Evolutionary conservation across 1,140 invertebrate genomes (phyloP).

Genomic region (Brachionus sp.): DNA sequence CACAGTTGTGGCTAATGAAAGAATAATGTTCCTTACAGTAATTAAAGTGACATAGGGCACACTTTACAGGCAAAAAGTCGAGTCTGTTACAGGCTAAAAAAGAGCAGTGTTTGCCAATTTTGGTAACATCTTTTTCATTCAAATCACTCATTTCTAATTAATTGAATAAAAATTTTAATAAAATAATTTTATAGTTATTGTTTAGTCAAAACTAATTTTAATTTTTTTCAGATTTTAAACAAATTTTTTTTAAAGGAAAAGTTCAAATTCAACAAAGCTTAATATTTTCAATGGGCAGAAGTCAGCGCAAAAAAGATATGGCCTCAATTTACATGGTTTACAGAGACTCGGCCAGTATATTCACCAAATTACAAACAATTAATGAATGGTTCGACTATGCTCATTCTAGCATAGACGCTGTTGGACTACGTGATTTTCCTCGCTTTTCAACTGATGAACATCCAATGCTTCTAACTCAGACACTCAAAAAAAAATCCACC

Average conservation of each 20-base stretch:
- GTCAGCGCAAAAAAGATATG: slow-evolving; percentile 68
- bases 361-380: slow-evolving; percentile 76
- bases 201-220: background rate
- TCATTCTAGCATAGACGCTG: slow-evolving; percentile 55
- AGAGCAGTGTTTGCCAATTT: slow-evolving; percentile 17
- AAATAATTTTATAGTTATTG: background rate
- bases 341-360: slow-evolving; percentile 79
- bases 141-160: slow-evolving; percentile 61
- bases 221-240: background rate
- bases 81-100: slow-evolving; percentile 4
- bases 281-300: slow-evolving; percentile 76
- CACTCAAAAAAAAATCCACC: slow-evolving; percentile 48
- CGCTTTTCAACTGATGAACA: slow-evolving; percentile 43
- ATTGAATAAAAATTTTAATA: background rate
- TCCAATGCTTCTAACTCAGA: slow-evolving; percentile 15
- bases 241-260: background rate
- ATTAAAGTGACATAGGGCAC: background rate
- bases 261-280: slow-evolving; percentile 61
- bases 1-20: background rate
- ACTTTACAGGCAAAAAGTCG: slow-evolving; percentile 35
- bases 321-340: slow-evolving; percentile 86
- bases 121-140: slow-evolving; percentile 56
- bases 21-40: slow-evolving; percentile 26
- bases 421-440: slow-evolving; percentile 41
- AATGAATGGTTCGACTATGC: slow-evolving; percentile 96